These are phyloP conservation scores for Morpho achilles DNA, from an alignment of 2,888 invertebrate genomes.

Conservation along the genomic window DNA sequence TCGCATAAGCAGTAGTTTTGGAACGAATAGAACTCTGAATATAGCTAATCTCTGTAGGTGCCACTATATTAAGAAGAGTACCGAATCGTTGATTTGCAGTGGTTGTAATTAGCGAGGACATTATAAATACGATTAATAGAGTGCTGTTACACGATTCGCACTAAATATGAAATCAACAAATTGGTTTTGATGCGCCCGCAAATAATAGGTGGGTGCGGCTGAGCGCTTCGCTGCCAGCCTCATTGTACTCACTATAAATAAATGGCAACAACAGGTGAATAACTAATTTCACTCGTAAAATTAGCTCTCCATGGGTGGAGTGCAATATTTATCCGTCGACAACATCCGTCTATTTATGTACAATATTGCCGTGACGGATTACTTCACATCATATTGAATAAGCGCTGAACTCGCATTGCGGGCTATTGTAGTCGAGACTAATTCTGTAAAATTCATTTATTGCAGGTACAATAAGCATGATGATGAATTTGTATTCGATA, in stretches of 20 bases:
- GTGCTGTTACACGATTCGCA: slow-evolving; percentile 12
- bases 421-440: slow-evolving; percentile 24
- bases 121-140: slow-evolving; percentile 8
- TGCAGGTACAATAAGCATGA: slow-evolving; percentile 1
- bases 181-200: slow-evolving; percentile 57
- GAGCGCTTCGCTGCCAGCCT: slow-evolving; percentile 53
- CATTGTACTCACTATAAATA: slow-evolving; percentile 71
- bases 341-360: slow-evolving; percentile 64
- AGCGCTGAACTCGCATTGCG: slow-evolving; percentile 17
- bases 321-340: slow-evolving; percentile 70
- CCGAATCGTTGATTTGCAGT: background rate
- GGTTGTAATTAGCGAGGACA: background rate
- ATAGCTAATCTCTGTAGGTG: too few relatives aligned
- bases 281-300: slow-evolving; percentile 78
- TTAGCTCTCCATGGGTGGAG: slow-evolving; percentile 74
- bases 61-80: too few relatives aligned
- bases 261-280: slow-evolving; percentile 79
- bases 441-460: slow-evolving; percentile 20
- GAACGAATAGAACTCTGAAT: too few relatives aligned
- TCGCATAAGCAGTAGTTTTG: too few relatives aligned
- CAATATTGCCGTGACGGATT: slow-evolving; percentile 50
- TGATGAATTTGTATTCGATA: too few relatives aligned
- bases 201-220: slow-evolving; percentile 67
- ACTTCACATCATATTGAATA: slow-evolving; percentile 41
- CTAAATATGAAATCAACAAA: slow-evolving; percentile 45